Conservation (phyloP, 2,888 invertebrate genomes). For the Ophion slaviceki region DNA sequence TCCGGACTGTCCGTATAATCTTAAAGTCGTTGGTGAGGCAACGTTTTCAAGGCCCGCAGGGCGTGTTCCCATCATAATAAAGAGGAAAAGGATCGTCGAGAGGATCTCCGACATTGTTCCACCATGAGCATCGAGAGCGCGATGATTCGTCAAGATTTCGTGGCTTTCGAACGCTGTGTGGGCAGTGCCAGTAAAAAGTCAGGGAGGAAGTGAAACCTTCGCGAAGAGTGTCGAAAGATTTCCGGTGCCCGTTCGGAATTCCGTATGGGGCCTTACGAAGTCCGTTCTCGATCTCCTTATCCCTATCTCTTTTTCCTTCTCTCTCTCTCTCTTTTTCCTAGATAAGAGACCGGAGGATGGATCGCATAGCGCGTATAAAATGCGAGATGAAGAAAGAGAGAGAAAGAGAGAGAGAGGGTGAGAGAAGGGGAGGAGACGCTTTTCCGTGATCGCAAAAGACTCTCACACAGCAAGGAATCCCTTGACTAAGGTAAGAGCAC, state of each 20-base stretch:
- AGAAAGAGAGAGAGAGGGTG: not conserved
- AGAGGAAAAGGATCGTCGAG: not conserved
- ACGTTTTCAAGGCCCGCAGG: not conserved
- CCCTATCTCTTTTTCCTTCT: conserved; percentile 4
- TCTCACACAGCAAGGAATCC: conserved; percentile 39
- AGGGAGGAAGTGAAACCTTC: conserved; percentile 1
- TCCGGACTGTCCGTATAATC: not conserved
- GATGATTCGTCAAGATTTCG: no score
- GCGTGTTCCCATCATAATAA: not conserved
- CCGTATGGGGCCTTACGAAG: conserved; percentile 8
- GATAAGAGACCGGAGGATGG: conserved; percentile 27
- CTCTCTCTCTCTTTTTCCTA: not conserved
- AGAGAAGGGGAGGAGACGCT: conserved; percentile 26
- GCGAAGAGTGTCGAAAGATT: conserved; percentile 11
- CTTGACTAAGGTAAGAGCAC: conserved; percentile 37
- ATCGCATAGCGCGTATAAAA: conserved; percentile 5
- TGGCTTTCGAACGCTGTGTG: not conserved
- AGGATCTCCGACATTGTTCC: not conserved
- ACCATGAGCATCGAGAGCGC: no score
- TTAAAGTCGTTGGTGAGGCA: no score
- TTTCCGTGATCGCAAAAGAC: conserved; percentile 53
- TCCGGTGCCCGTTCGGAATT: conserved; percentile 22
- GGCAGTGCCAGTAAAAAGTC: not conserved
- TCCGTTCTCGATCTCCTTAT: conserved; percentile 15
- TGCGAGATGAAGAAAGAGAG: not conserved